Percentiles rank a stretch among this genome's conserved stretches.
Evolutionary conservation across 2,113 vertebrate species (phyloP).

Genomic region (Myotis lucifugus): DNA sequence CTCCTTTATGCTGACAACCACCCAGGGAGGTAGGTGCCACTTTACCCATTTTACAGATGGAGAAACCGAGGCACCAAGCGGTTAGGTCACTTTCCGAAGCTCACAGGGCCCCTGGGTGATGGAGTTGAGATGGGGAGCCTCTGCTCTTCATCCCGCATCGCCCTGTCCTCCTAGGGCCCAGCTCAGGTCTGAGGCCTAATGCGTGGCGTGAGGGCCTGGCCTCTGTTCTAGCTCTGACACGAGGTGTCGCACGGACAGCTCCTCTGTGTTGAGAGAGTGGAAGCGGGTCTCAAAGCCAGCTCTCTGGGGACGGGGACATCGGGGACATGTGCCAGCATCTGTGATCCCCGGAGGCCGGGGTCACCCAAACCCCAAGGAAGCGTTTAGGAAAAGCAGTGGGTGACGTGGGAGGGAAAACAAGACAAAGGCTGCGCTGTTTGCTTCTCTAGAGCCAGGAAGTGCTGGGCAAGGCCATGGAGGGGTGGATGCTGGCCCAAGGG

Average conservation of each 20-base stretch:
- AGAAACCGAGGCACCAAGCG: background rate
- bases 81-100: background rate
- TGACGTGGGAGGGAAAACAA: background rate
- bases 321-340: background rate
- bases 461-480: background rate
- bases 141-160: background rate
- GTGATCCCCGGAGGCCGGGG: background rate
- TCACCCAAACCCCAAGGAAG: background rate
- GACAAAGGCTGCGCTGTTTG: background rate
- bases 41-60: background rate
- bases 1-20: background rate
- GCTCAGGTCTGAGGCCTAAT: background rate
- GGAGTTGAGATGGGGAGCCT: background rate
- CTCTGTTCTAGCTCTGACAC: background rate
- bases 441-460: background rate
- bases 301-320: background rate
- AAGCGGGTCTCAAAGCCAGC: background rate
- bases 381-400: background rate
- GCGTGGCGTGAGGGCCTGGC: fast-evolving
- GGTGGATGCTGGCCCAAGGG: background rate
- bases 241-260: background rate
- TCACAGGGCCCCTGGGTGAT: background rate
- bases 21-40: fast-evolving
- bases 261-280: background rate
- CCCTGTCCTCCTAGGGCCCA: background rate